These are phyloP conservation scores for Microtus ochrogaster DNA, from an alignment of 2,113 vertebrate genomes.

Conservation along the genomic window DNA sequence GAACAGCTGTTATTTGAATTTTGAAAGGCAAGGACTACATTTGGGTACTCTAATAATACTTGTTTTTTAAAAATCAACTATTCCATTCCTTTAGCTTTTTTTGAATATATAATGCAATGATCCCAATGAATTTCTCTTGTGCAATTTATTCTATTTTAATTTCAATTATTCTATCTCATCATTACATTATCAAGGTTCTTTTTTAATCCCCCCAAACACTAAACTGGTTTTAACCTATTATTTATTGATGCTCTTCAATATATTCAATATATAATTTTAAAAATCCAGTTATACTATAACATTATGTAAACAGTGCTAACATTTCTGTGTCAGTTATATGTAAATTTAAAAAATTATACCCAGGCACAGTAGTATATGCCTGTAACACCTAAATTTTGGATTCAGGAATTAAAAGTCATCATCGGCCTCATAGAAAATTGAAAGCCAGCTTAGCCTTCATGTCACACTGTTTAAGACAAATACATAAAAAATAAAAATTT, in stretches of 20 bases:
- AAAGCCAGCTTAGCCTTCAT: not conserved
- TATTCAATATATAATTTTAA: not conserved
- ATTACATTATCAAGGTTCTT: not conserved
- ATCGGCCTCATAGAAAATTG: not conserved
- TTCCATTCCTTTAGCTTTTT: not conserved
- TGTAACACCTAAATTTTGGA: not conserved
- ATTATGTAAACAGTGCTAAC: not conserved
- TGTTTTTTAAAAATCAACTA: not conserved
- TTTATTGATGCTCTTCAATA: not conserved
- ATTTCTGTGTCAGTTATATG: not conserved
- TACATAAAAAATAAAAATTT: not conserved
- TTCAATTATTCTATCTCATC: slow-evolving; percentile 43
- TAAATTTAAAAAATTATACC: not conserved
- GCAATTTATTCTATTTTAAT: slow-evolving; percentile 45
- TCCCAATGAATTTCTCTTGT: not conserved
- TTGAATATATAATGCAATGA: not conserved
- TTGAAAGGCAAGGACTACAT: slow-evolving; percentile 39
- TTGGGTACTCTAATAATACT: slow-evolving; percentile 16
- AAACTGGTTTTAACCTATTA: slow-evolving; percentile 14
- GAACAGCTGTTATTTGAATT: slow-evolving; percentile 75
- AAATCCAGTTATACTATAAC: slow-evolving; percentile 39
- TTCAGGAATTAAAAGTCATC: not conserved
- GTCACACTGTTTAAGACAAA: not conserved
- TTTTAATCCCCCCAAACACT: not conserved
- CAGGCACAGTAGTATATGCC: not conserved